These are phyloP conservation scores for Eutrigla gurnardus DNA, from an alignment of 2,797 vertebrate species.

Conservation along the genomic window DNA sequence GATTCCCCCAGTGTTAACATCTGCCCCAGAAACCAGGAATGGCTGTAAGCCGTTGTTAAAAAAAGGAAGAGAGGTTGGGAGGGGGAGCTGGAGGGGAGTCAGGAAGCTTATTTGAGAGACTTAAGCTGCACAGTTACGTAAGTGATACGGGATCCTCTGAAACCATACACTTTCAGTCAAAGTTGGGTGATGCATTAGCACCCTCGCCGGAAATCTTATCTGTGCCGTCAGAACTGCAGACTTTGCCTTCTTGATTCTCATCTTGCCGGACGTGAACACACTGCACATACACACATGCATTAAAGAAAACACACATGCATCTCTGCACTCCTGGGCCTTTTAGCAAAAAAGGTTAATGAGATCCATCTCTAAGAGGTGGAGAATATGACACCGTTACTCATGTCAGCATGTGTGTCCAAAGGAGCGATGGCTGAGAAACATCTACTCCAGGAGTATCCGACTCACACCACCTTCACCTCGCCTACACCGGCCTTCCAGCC, in stretches of 20 bases:
- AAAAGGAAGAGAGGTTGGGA: conserved; percentile 62
- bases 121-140: conserved; percentile 74
- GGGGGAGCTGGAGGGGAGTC: conserved; percentile 51
- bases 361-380: conserved; percentile 12
- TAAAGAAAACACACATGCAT: conserved; percentile 33
- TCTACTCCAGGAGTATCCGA: conserved; percentile 36
- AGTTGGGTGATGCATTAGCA: conserved; percentile 64
- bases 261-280: conserved; percentile 34
- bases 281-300: conserved; percentile 34
- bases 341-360: conserved; percentile 9
- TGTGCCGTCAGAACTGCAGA: conserved; percentile 42
- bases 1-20: conserved; percentile 61
- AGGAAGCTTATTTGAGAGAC: conserved; percentile 71
- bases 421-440: conserved; percentile 25
- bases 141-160: conserved; percentile 71
- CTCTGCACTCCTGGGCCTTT: conserved; percentile 11
- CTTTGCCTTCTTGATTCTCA: conserved; percentile 22
- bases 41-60: conserved; percentile 64
- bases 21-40: conserved; percentile 75
- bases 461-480: conserved; percentile 41
- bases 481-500: conserved; percentile 20
- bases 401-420: conserved; percentile 28
- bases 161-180: conserved; percentile 65
- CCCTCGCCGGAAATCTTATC: conserved; percentile 46
- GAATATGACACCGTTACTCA: conserved; percentile 16